These are phyloP conservation scores for Cantharis rustica DNA, from an alignment of 2,888 invertebrate genomes.

Conservation along the genomic window DNA sequence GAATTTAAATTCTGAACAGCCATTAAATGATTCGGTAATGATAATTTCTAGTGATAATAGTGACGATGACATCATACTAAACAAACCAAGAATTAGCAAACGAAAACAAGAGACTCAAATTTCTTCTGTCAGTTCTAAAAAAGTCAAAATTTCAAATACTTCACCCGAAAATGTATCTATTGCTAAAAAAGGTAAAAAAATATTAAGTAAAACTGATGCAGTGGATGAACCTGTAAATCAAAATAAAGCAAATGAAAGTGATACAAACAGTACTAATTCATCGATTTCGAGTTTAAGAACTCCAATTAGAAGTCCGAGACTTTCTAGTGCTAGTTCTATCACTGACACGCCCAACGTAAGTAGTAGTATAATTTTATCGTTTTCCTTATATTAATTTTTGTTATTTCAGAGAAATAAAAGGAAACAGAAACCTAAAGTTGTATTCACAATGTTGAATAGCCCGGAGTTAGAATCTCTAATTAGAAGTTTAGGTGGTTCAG, in stretches of 20 bases:
- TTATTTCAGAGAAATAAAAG: slow-evolving; percentile 43
- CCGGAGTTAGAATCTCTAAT: slow-evolving; percentile 48
- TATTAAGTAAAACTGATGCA: background rate
- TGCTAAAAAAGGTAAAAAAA: background rate
- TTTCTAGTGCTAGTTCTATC: background rate
- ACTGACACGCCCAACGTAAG: slow-evolving; percentile 18
- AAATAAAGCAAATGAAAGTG: background rate
- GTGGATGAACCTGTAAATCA: background rate
- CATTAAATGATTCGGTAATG: background rate
- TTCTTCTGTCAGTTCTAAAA: background rate
- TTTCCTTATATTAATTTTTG: slow-evolving; percentile 7
- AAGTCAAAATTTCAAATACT: background rate
- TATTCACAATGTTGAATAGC: slow-evolving; percentile 53
- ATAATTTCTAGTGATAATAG: background rate
- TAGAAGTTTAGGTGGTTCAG: slow-evolving; percentile 57
- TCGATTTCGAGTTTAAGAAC: background rate
- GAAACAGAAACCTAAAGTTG: slow-evolving; percentile 49
- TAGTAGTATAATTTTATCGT: slow-evolving; percentile 20
- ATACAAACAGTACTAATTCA: background rate
- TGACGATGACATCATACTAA: background rate
- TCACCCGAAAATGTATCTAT: background rate
- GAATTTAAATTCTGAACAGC: background rate
- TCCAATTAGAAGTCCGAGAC: background rate
- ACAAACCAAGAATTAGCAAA: background rate
- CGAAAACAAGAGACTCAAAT: background rate